Base-by-base conservation (phyloP, 2,113 vertebrate genomes). In the Trematomus loennbergii region DNA sequence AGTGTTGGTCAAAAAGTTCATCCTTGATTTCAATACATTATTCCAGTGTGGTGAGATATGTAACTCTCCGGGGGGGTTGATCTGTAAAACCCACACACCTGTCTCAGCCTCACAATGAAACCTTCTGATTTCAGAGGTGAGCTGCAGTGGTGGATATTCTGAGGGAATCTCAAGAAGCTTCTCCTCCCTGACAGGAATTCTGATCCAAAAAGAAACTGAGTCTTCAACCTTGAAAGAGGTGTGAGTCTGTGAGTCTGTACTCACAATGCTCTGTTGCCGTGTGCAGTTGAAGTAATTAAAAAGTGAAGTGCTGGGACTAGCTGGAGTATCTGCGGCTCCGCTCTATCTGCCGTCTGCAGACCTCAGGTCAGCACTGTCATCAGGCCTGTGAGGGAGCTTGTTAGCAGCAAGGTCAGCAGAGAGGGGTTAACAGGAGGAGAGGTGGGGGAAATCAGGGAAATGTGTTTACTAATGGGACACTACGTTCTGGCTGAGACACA, bases 341-440 rank as follows among this genome's bases (percentile, higher is more conserved):
- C 33, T 55, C 55, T 20, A 46, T 75, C 61, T 79, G 78, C 72
- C 72, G 82, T 76, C 72, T 64, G 64, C 76, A 83, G 72, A 48
- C 72, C 75, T 54, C 68, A 43, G 4, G 66, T 65, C 77, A 57
- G 55, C 64, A 50, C 67, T 61, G 83, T 59, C 78, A 58, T 75
- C 60, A 71, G 0, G 45, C 40, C 9, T 12, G 2, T 58, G 45
- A 49, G 64, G 46, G 53, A 81, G 87, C 82, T 88, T 82, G 84
- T 89, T 89, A 88, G 84, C 54, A 45, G 16, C 3, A 1, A 63
- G 84, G 84, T 89, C 80, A 77, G 76, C 45, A 29, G 68, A 64
- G 12, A 43, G 60, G 72, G 85, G 84, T 85, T 78, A 90, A 84
- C 52, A 12, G 43, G 63, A 62, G 43, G 65, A 12, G 12, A 67